phyloP scores from a whole-genome alignment of 2,797 vertebrate genomes.

The Coluber constrictor region DNA sequence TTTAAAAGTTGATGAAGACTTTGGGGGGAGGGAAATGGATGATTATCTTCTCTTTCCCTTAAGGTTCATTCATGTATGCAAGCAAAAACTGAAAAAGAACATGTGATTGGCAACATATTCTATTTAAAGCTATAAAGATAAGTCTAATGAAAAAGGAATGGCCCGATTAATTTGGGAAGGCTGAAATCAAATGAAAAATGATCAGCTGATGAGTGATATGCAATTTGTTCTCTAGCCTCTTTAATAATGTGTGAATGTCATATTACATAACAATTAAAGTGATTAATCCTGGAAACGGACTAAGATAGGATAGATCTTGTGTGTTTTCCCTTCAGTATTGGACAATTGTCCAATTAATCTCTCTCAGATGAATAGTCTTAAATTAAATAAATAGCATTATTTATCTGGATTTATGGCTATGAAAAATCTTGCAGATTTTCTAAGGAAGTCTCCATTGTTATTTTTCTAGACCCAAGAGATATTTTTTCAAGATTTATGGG shows the following conservation, averaged over 20 bases:
- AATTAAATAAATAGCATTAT: conserved; percentile 59
- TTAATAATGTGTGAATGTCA: conserved; percentile 67
- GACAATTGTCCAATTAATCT: conserved; percentile 66
- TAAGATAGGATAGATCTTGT: conserved; percentile 57
- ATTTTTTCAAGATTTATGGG: conserved; percentile 41
- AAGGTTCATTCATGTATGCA: conserved; percentile 31
- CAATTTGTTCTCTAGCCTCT: conserved; percentile 61
- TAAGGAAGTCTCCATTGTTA: conserved; percentile 34
- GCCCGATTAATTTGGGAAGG: conserved; percentile 61
- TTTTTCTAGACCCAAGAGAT: background rate
- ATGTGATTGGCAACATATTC: conserved; percentile 33
- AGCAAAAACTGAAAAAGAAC: conserved; percentile 11
- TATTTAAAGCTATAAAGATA: conserved; percentile 37
- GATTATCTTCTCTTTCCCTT: conserved; percentile 14
- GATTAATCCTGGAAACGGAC: conserved; percentile 60
- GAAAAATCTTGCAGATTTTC: background rate
- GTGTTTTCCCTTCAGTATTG: conserved; percentile 50
- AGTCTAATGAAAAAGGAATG: conserved; percentile 54
- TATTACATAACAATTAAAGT: conserved; percentile 58
- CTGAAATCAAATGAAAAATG: conserved; percentile 65
- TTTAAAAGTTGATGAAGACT: conserved; percentile 4
- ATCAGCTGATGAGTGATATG: conserved; percentile 59
- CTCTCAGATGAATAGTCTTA: conserved; percentile 40
- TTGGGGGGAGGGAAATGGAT: conserved; percentile 30
- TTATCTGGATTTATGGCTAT: conserved; percentile 57